These are phyloP conservation scores for Chaetorhynchus papuensis DNA, from an alignment of 2,113 vertebrate species.

Conservation along the genomic window DNA sequence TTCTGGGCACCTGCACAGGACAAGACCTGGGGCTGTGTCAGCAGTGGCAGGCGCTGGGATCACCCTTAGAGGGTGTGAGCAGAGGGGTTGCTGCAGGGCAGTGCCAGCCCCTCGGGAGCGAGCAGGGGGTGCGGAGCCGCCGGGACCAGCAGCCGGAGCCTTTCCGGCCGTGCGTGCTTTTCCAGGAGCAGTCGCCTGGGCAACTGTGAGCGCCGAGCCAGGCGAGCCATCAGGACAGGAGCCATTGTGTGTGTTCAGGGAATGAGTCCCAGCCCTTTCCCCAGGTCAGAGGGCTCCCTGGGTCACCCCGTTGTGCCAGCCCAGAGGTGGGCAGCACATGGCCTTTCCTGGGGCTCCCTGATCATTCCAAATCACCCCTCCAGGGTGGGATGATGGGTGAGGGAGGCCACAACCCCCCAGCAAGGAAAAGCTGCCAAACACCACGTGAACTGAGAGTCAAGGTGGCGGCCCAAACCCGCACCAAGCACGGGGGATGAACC, in stretches of 20 bases:
- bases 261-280: not conserved
- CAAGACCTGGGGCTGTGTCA: not conserved
- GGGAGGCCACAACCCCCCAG: not conserved
- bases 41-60: not conserved
- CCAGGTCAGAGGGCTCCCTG: not conserved
- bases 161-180: not conserved
- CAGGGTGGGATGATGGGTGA: not conserved
- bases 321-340: not conserved
- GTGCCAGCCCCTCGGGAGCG: not conserved
- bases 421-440: not conserved
- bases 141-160: not conserved
- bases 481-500: not conserved
- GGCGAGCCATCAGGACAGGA: not conserved
- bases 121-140: not conserved
- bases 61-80: accelerated
- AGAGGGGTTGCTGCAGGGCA: not conserved
- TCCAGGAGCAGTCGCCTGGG: slow-evolving; percentile 24
- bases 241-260: not conserved
- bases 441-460: accelerated
- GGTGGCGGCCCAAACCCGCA: not conserved
- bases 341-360: not conserved
- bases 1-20: not conserved
- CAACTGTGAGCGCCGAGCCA: not conserved
- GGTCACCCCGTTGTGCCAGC: not conserved
- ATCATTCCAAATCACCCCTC: not conserved